These are phyloP conservation scores for Drosophila cognata DNA, from an alignment of 2,888 invertebrate genomes.

Conservation along the genomic window DNA sequence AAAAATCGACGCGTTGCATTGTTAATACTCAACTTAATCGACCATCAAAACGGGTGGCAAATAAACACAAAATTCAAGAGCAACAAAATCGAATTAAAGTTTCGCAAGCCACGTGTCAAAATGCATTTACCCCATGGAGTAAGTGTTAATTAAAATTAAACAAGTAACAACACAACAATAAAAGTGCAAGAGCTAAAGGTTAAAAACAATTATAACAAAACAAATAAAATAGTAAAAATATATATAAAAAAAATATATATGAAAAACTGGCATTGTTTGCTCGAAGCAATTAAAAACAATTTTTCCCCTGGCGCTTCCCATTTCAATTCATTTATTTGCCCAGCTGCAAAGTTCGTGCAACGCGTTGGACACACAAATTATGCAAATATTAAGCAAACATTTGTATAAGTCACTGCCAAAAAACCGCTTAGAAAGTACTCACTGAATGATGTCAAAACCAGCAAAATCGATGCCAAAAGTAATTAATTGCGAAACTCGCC, in stretches of 20 bases:
- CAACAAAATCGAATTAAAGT: slow-evolving; percentile 12
- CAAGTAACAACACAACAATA: neutral
- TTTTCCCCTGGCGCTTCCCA: slow-evolving; percentile 3
- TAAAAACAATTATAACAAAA: neutral
- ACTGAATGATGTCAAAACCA: slow-evolving; percentile 4
- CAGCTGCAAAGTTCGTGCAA: slow-evolving; percentile 35
- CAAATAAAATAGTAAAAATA: neutral
- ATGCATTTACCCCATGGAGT: slow-evolving; percentile 77
- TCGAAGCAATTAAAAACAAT: slow-evolving; percentile 18
- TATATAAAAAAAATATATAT: neutral
- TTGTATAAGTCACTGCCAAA: slow-evolving; percentile 11
- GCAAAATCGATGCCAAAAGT: slow-evolving; percentile 28
- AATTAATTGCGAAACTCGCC: slow-evolving; percentile 30
- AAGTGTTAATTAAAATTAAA: slow-evolving; percentile 68
- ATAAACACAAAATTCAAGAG: slow-evolving; percentile 10
- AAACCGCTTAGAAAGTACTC: slow-evolving; percentile 61
- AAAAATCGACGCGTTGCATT: slow-evolving; percentile 37
- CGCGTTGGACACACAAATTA: slow-evolving; percentile 20
- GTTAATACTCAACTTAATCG: slow-evolving; percentile 12
- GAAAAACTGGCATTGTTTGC: slow-evolving; percentile 3
- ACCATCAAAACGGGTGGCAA: slow-evolving; percentile 5
- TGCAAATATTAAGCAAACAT: slow-evolving; percentile 35
- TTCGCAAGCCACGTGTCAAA: slow-evolving; percentile 29
- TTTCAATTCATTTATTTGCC: slow-evolving; percentile 10
- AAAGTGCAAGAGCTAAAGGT: neutral